Conservation (phyloP, 2,888 invertebrate species). For the Emesis furor region DNA sequence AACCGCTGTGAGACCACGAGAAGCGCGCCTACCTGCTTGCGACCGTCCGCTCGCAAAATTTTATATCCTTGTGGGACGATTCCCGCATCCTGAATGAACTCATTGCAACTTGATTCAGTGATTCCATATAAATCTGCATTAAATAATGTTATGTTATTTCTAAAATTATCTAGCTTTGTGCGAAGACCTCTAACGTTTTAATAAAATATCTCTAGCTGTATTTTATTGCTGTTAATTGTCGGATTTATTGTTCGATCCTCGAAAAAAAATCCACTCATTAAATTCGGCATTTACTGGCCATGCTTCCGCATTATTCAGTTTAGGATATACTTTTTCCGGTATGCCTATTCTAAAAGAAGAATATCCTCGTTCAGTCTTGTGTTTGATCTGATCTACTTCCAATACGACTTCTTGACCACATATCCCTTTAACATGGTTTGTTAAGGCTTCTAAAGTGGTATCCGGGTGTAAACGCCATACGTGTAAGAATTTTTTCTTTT, state of each 20-base stretch:
- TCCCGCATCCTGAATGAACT: neutral
- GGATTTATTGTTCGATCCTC: neutral
- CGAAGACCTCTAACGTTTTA: neutral
- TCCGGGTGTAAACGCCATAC: conserved; percentile 34
- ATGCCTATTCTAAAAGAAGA: conserved; percentile 69
- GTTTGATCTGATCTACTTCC: too few relatives aligned
- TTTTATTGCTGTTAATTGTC: too few relatives aligned
- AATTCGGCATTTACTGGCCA: conserved; percentile 67
- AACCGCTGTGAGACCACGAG: neutral
- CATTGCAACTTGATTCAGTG: neutral
- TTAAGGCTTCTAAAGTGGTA: conserved; percentile 4
- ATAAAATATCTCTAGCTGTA: neutral
- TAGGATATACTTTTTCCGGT: conserved; percentile 59
- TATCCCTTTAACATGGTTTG: too few relatives aligned
- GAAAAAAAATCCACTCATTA: conserved; percentile 60
- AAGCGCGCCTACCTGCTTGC: neutral
- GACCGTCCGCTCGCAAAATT: neutral
- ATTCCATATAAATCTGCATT: neutral
- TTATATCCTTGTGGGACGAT: neutral
- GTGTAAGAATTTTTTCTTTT: conserved; percentile 29
- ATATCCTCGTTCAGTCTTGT: too few relatives aligned
- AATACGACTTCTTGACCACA: too few relatives aligned
- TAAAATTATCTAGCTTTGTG: neutral
- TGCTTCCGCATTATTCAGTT: conserved; percentile 57
- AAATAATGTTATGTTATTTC: neutral